Evolutionary conservation across 2,113 vertebrate species (phyloP).

Genomic region (Gallinago paraguaiae): DNA sequence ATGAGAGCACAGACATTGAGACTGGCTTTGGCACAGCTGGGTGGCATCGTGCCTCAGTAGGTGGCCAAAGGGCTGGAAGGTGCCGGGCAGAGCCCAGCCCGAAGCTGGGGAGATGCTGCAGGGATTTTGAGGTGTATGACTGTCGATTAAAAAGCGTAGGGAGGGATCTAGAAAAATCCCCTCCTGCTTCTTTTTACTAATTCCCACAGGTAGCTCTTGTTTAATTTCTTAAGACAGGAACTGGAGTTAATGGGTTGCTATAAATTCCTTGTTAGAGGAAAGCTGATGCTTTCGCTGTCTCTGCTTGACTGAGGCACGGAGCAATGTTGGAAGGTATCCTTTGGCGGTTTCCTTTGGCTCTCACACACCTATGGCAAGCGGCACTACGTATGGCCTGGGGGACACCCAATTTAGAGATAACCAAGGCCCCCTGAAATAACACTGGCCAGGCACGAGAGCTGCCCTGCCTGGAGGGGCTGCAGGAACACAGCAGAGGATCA

Average conservation of each 20-base stretch:
- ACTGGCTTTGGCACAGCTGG: not conserved
- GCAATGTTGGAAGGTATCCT: too few relatives aligned
- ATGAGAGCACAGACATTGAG: fast-evolving
- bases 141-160: fast-evolving
- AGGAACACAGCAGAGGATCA: fast-evolving
- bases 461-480: not conserved
- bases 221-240: not conserved
- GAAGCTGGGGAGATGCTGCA: not conserved
- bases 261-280: not conserved
- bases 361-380: not conserved
- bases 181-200: not conserved
- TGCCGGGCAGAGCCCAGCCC: not conserved
- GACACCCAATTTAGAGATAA: not conserved
- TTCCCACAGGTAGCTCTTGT: not conserved
- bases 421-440: not conserved
- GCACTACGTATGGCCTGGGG: not conserved
- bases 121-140: fast-evolving
- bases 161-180: not conserved
- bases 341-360: not conserved
- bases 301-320: fast-evolving
- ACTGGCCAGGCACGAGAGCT: not conserved
- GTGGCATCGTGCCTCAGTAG: fast-evolving
- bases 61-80: not conserved
- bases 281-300: not conserved
- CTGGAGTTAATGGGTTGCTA: not conserved